Conservation (phyloP, 2,888 invertebrate genomes). For the Thysanoteuthis rhombus region DNA sequence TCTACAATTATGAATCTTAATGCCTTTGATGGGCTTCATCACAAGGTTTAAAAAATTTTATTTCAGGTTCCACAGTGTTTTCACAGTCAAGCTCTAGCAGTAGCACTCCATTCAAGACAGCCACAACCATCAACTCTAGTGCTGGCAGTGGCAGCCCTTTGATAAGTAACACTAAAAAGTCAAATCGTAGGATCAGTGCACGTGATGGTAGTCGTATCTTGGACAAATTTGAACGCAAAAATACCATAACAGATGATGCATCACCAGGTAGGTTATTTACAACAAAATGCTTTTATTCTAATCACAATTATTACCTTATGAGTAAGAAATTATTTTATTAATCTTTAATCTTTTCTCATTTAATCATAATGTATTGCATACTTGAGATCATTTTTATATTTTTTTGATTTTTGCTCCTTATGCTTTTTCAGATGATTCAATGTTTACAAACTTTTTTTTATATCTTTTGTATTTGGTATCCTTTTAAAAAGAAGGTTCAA, state of each 20-base stretch:
- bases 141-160: slow-evolving; percentile 47
- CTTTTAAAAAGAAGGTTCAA: too few species aligned
- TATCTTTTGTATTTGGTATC: too few species aligned
- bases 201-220: slow-evolving; percentile 62
- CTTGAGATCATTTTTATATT: not conserved
- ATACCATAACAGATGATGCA: slow-evolving; percentile 47
- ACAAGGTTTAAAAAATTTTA: not conserved
- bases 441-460: too few species aligned
- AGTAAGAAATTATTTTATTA: too few species aligned
- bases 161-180: slow-evolving; percentile 41
- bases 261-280: slow-evolving; percentile 35
- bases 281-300: not conserved
- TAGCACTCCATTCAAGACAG: slow-evolving; percentile 50
- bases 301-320: not conserved
- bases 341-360: too few species aligned
- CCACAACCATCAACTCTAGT: slow-evolving; percentile 45
- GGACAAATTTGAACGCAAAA: slow-evolving; percentile 57
- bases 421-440: too few species aligned
- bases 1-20: too few species aligned
- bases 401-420: not conserved
- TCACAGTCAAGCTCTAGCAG: slow-evolving; percentile 56
- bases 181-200: slow-evolving; percentile 61
- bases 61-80: slow-evolving; percentile 45
- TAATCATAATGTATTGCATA: too few species aligned
- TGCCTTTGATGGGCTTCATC: too few species aligned